These are phyloP conservation scores for Columbina picui DNA, from an alignment of 2,113 vertebrate species.

Conservation along the genomic window DNA sequence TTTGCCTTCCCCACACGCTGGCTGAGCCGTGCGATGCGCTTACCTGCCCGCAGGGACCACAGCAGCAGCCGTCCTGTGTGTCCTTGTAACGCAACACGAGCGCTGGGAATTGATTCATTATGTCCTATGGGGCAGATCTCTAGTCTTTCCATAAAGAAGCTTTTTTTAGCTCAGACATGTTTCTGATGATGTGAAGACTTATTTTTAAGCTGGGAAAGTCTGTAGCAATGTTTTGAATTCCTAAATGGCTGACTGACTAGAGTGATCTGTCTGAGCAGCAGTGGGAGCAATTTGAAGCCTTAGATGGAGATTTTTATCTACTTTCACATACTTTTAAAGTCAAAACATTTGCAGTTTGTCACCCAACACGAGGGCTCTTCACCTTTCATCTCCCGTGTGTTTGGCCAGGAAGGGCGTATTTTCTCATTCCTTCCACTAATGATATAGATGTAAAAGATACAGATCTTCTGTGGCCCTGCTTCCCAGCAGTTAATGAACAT, in stretches of 20 bases:
- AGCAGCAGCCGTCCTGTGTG: background rate
- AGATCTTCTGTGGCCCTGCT: background rate
- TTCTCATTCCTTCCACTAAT: background rate
- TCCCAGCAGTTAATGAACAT: background rate
- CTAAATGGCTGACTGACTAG: background rate
- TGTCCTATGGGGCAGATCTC: background rate
- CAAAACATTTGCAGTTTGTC: background rate
- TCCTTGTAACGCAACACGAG: background rate
- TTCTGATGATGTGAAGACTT: conserved; percentile 31
- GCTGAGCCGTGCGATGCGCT: background rate
- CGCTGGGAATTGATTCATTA: background rate
- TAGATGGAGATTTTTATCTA: conserved; percentile 39
- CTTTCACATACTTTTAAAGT: background rate
- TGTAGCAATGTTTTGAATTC: conserved; percentile 55
- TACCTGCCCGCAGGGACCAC: rapidly evolving
- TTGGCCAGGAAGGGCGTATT: background rate
- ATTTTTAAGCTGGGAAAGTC: conserved; percentile 59
- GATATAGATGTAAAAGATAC: background rate
- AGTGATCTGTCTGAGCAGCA: background rate
- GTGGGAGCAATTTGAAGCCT: conserved; percentile 24
- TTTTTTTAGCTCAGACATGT: background rate
- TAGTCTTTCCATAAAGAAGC: background rate
- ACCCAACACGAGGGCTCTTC: background rate
- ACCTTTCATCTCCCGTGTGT: background rate
- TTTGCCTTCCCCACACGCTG: rapidly evolving